These are phyloP conservation scores for Atethmia centrago DNA, from an alignment of 2,888 invertebrate species.

Conservation along the genomic window DNA sequence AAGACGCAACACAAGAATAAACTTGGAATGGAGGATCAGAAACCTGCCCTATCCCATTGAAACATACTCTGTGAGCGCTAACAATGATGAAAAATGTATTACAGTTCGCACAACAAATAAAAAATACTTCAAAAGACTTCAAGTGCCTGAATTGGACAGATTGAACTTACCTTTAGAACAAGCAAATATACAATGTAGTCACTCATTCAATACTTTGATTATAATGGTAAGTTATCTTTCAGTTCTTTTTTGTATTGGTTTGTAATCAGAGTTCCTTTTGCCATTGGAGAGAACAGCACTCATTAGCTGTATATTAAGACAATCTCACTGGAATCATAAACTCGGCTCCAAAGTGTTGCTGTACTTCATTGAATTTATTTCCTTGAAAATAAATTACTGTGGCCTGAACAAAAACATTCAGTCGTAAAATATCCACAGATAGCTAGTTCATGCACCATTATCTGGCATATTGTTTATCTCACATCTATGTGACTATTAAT, in stretches of 20 bases:
- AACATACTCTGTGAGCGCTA: slow-evolving; percentile 92
- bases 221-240: slow-evolving; percentile 89
- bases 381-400: no score
- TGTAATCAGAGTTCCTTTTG: not conserved
- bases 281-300: not conserved
- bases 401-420: not conserved
- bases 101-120: slow-evolving; percentile 94
- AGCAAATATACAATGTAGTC: slow-evolving; percentile 91
- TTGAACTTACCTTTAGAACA: slow-evolving; percentile 91
- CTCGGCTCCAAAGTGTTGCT: no score
- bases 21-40: slow-evolving; percentile 95
- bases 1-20: slow-evolving; percentile 93
- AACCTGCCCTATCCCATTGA: slow-evolving; percentile 94
- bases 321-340: not conserved
- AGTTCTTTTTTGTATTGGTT: not conserved
- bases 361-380: no score
- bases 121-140: slow-evolving; percentile 94
- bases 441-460: not conserved
- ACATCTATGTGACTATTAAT: not conserved
- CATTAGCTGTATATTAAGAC: not conserved
- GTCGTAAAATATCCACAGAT: not conserved
- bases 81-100: slow-evolving; percentile 91
- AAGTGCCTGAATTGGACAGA: slow-evolving; percentile 93
- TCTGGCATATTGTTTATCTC: not conserved
- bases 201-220: slow-evolving; percentile 94